Base-by-base conservation (phyloP, 2,888 invertebrate genomes). In the Neoscelio sp. region DNA sequence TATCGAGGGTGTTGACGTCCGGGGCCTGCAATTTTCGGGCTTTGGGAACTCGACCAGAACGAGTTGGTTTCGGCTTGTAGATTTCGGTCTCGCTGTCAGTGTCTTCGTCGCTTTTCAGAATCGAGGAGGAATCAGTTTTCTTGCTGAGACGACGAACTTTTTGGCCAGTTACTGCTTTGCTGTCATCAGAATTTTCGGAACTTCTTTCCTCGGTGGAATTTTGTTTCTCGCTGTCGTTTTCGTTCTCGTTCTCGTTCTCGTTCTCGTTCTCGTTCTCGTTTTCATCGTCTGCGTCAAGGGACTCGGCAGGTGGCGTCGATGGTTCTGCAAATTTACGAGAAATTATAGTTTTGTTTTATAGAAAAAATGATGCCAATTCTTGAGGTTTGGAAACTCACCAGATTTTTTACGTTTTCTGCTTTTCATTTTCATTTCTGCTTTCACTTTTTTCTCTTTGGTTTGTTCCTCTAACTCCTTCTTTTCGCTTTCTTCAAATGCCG, bases 11-110 rank as follows among this genome's bases (percentile, higher is more conserved):
- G 50, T 85, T 83, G 40, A 85, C 65, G 18, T 84, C 82, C 0
- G 87, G 86, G 1, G 85, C 86, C 60, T 85, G 85, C 7, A 85
- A 80, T 71, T 87, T 86, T 20, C 86, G 87, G 33, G 84, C 79
- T 84, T 90, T 91, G 1, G 91, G 90, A 35, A 89, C 79, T 78
- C 91, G 86, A 3, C 91, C 91, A 1, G 91, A 92, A 78, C 91
- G 87, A 2, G 91, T 92, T 13, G 90, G 90, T 82, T 90, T 88
- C 8, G 89, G 84, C 60, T 86, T 83, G 60, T 89, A 89, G 13
- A 88, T 58, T 82, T 89, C 85, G 1, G 82, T 75, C 20, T 87
- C 87, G 38, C 86, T 85, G n/a, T 88, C 86, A 1, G 83, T 80
- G 52, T 85, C 83, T 6, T 78, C 64, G 5, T 56, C 50, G n/a